Evolutionary conservation across 2,888 invertebrate species (phyloP), one percentile per base, ranked within the genome.

Genomic region (Drosophila anomelani): DNA sequence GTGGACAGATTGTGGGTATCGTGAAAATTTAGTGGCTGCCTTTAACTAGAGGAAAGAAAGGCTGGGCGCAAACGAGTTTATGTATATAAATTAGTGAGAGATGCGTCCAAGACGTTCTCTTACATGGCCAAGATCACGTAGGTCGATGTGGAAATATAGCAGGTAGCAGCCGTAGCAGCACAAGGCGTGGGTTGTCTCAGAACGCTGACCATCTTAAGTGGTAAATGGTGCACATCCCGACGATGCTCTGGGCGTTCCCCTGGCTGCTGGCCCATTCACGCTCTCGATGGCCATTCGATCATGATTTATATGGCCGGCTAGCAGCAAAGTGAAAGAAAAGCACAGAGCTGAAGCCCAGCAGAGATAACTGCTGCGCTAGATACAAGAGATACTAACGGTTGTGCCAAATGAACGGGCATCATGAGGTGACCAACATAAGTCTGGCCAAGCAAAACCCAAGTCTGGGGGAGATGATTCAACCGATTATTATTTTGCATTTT

Each of bases 201-300:
- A 64, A 80, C 59, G 55, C 62, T 44, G 38, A 29, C 59, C 41
- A 15, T 60, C 34, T 38, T 51, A 36, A 44, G 60, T 56, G 43
- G 51, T 41, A 72, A 71, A 64, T 46, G 53, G 64, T 71, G 73
- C 72, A 54, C 57, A 57, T 41, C 64, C 62, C 61, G 46, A 44
- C 23, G 29, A 29, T 29, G 51, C 20, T 15, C 9, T 36, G 51
- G 51, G 51, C 51, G 51, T 36, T 34, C 47, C 47, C 5, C 51
- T 1, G 34, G 62, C 43, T 47, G 60, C 49, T 47, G 60, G 49
- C 61, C 70, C 60, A 70, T 55, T 54, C 53, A 38, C 62, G 72
- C 64, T 67, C 86, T 58, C 73, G 78, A 83, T 84, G 79, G 75
- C 84, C 78, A 84, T 76, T 80, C 81, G 83, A 83, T 86, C 78